Evolutionary conservation across 2,888 invertebrate species (phyloP).

Genomic region (Chrysolina oricalcia): DNA sequence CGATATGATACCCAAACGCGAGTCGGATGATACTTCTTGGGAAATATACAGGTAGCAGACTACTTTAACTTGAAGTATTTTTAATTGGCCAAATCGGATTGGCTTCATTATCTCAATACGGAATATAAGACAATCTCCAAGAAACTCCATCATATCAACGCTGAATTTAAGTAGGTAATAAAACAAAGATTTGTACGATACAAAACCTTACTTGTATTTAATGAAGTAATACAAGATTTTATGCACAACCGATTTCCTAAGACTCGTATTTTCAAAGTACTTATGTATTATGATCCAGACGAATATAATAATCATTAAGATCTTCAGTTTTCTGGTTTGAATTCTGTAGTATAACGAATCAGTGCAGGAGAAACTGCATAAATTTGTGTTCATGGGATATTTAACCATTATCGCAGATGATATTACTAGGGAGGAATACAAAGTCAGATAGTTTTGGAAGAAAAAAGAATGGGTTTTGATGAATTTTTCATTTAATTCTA

Average conservation of each 20-base stretch:
- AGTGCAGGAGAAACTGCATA: background rate
- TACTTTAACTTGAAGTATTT: slow-evolving; percentile 67
- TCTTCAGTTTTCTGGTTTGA: slow-evolving; percentile 17
- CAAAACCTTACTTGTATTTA: slow-evolving; percentile 55
- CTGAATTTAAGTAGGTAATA: slow-evolving; percentile 54
- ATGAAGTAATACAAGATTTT: slow-evolving; percentile 61
- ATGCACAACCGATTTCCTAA: slow-evolving; percentile 65
- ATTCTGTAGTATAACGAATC: slow-evolving; percentile 2
- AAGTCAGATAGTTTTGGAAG: no score
- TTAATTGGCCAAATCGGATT: slow-evolving; percentile 74
- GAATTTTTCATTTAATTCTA: no score
- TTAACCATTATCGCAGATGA: no score
- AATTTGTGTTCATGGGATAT: background rate
- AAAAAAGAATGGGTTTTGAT: no score
- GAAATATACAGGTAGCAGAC: slow-evolving; percentile 58
- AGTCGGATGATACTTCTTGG: slow-evolving; percentile 8
- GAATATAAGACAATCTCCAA: slow-evolving; percentile 65
- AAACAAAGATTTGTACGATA: slow-evolving; percentile 64
- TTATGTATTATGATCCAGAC: slow-evolving; percentile 43
- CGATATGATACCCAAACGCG: background rate
- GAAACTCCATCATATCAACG: slow-evolving; percentile 58
- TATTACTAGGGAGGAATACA: no score
- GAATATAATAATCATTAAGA: slow-evolving; percentile 30
- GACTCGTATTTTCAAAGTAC: slow-evolving; percentile 36
- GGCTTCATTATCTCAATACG: slow-evolving; percentile 70